Evolutionary conservation across 2,888 invertebrate genomes (phyloP).

Genomic region (Entomobrya multifasciata): DNA sequence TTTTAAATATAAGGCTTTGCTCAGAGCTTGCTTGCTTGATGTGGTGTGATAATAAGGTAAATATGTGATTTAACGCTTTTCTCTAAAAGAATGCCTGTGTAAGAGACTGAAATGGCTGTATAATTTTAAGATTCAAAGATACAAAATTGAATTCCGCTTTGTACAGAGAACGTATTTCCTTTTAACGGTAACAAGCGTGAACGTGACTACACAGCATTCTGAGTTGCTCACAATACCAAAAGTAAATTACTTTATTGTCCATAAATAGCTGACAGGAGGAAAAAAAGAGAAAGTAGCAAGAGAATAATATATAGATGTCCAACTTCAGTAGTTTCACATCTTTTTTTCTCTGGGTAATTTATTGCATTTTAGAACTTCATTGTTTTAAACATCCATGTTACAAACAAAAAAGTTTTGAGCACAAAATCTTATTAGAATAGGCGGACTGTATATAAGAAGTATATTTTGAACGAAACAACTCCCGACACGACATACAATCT

Average conservation of each 20-base stretch:
- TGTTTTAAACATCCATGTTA: slow-evolving; percentile 50
- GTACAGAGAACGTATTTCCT: neutral
- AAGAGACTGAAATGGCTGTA: neutral
- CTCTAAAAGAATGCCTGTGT: neutral
- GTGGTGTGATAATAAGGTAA: too few species aligned
- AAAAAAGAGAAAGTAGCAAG: slow-evolving; percentile 16
- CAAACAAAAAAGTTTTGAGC: slow-evolving; percentile 26
- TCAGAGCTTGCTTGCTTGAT: neutral
- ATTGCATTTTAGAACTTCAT: slow-evolving; percentile 66
- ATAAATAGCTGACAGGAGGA: slow-evolving; percentile 61
- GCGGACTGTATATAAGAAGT: neutral
- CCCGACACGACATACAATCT: slow-evolving; percentile 41
- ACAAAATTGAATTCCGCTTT: slow-evolving; percentile 18
- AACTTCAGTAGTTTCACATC: slow-evolving; percentile 54
- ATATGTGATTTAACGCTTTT: neutral
- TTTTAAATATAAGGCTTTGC: slow-evolving; percentile 43
- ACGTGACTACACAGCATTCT: slow-evolving; percentile 1
- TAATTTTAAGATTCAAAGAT: neutral
- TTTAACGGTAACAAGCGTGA: neutral
- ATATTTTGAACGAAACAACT: slow-evolving; percentile 32
- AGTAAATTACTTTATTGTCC: slow-evolving; percentile 66
- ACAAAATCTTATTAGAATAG: too few species aligned
- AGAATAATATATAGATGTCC: slow-evolving; percentile 59
- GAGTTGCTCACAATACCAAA: neutral
- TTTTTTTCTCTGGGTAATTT: slow-evolving; percentile 58